Conservation (phyloP, 2,113 vertebrate genomes). For the Gorsachius goisagi region DNA sequence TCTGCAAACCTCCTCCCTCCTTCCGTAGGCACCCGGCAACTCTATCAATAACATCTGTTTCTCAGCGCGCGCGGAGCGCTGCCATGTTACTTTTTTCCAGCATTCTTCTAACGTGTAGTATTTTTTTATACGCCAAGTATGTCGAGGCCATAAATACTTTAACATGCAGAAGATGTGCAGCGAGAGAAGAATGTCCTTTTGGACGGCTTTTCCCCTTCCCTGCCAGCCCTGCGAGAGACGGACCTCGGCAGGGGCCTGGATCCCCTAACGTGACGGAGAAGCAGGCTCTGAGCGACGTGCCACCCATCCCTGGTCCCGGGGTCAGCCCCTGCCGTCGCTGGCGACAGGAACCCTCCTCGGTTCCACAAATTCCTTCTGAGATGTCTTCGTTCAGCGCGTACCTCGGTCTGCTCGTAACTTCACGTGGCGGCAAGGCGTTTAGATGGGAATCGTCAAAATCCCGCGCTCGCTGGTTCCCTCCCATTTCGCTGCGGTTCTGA, state of each 20-base stretch:
- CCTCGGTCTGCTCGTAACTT: neutral
- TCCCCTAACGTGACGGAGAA: neutral
- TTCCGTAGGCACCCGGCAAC: neutral
- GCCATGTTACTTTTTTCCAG: conserved; percentile 2
- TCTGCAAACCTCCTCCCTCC: neutral
- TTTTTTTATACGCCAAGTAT: neutral
- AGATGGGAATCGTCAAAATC: fast-evolving
- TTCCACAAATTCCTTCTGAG: neutral
- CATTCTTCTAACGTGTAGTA: neutral
- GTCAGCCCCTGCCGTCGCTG: neutral
- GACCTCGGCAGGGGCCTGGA: neutral
- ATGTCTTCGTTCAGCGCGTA: neutral
- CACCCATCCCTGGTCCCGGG: fast-evolving
- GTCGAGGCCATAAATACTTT: conserved; percentile 21
- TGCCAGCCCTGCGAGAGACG: neutral
- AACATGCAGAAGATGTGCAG: conserved; percentile 5
- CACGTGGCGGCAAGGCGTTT: neutral
- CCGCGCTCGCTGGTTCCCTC: fast-evolving
- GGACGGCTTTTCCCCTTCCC: neutral
- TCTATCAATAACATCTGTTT: neutral
- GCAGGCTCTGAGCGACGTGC: neutral
- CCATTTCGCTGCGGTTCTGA: neutral
- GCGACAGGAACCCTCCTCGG: neutral
- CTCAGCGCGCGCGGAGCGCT: neutral
- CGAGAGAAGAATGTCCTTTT: neutral